A percentile compares a stretch with the other conserved stretches of the same genome.
Evolutionary conservation across 2,113 vertebrate genomes (phyloP).

Genomic region (Addax nasomaculatus): DNA sequence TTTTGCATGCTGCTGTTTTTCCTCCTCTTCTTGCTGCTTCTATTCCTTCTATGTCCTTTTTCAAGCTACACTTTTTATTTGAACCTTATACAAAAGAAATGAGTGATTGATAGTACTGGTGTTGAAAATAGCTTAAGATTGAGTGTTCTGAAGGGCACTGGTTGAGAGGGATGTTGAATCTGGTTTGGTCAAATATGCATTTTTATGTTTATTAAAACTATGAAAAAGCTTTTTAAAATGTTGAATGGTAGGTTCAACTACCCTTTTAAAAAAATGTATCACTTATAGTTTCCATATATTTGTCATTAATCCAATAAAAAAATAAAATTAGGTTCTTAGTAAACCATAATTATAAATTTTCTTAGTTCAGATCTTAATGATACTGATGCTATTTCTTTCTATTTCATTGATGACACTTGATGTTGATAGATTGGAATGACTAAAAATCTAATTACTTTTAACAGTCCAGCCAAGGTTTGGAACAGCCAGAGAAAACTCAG

Average conservation of each 20-base stretch:
- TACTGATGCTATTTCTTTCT: not conserved
- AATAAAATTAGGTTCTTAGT: not conserved
- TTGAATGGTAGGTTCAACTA: not conserved
- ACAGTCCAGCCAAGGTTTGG: not conserved
- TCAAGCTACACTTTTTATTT: not conserved
- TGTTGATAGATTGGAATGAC: not conserved
- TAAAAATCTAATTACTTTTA: slow-evolving; percentile 7
- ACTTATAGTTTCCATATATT: not conserved
- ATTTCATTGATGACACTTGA: not conserved
- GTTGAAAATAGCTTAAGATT: slow-evolving; percentile 42
- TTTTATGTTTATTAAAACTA: slow-evolving; percentile 36
- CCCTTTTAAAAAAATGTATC: not conserved
- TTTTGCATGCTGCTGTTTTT: not conserved
- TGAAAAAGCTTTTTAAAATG: not conserved
- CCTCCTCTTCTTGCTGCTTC: not conserved
- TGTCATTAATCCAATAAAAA: slow-evolving; percentile 13
- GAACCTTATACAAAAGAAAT: slow-evolving; percentile 17
- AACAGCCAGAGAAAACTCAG: not conserved
- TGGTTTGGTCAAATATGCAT: slow-evolving; percentile 1
- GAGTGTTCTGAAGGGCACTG: not conserved
- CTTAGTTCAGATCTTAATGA: not conserved
- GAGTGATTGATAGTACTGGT: slow-evolving; percentile 27
- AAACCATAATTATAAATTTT: not conserved
- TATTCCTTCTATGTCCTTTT: not conserved
- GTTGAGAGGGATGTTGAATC: not conserved